phyloP scores from a whole-genome alignment of 2,888 invertebrate species.

The Sarcophaga carnaria region DNA sequence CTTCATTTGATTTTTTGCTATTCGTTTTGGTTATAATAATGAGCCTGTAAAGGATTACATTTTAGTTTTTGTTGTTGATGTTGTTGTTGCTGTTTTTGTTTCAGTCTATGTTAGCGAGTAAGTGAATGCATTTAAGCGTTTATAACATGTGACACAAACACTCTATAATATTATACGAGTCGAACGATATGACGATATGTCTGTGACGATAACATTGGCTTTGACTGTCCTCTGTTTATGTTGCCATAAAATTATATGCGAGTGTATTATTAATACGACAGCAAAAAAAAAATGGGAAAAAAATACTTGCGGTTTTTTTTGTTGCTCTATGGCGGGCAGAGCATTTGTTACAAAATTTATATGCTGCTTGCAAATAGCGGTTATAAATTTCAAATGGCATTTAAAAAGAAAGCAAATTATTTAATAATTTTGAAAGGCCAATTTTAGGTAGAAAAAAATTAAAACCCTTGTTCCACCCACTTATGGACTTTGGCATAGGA shows the following conservation, averaged over 20 bases:
- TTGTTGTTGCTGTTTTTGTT: too few species aligned
- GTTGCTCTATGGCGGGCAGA: neutral
- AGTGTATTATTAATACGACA: slow-evolving; percentile 19
- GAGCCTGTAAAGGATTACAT: slow-evolving; percentile 59
- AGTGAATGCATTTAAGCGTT: slow-evolving; percentile 58
- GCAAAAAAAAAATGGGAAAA: neutral
- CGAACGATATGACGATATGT: slow-evolving; percentile 24
- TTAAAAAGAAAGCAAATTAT: neutral
- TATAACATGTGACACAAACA: slow-evolving; percentile 64
- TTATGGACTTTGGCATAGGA: too few species aligned
- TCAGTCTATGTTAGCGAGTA: neutral
- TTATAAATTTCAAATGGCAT: slow-evolving; percentile 4
- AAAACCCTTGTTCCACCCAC: too few species aligned
- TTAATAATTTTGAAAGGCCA: neutral
- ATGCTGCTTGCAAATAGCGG: neutral
- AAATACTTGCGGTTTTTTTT: slow-evolving; percentile 44
- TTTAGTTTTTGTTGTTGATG: slow-evolving; percentile 21
- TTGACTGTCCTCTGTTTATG: neutral
- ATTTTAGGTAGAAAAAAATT: neutral
- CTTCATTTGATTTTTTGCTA: neutral
- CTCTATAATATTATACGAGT: slow-evolving; percentile 29
- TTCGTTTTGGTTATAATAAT: slow-evolving; percentile 47
- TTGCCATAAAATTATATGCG: neutral
- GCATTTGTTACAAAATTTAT: slow-evolving; percentile 51
- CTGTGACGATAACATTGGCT: neutral